Base-by-base conservation (phyloP, 2,797 vertebrate species). In the Propithecus deckenii region DNA sequence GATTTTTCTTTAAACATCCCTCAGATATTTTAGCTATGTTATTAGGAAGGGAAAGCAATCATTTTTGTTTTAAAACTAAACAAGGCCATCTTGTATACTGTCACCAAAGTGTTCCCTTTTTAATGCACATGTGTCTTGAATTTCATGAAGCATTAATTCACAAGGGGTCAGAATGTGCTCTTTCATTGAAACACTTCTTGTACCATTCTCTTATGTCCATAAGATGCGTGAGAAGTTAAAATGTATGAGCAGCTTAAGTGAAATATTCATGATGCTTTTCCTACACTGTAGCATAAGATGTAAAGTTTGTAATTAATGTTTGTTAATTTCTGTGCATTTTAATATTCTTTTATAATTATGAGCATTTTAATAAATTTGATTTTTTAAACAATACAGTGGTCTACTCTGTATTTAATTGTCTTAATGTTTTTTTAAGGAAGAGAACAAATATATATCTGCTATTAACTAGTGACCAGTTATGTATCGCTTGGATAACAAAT, bases 331-430 rank as follows among this genome's bases (percentile, higher is more conserved):
- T 96, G 87, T 96, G 95, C 87, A 83, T 94, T 97, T 95, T 95
- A 92, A 93, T 97, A 88, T 94, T 95, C 95, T 96, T 97, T 97
- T 98, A 85, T 98, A 98, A 97, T 98, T 98, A 94, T 96, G 76
- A 97, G 86, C 93, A 97, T 96, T 96, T 92, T 97, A 98, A 97
- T 98, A 98, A 98, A 98, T 94, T 94, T 94, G 80, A 97, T 96
- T 95, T 84, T 93, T 91, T 89, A 93, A 87, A 95, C 72, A 79
- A 35, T 81, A 91, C 55, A 72, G 41, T 93, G 41, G 74, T 71
- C 46, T 95, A 41, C 78, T 96, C 92, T 91, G 5, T 41, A 23
- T 83, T 96, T 84, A 83, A 57, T 83, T 72, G 7, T 97, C 95
- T 95, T 93, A 50, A 20, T 63, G 30, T 46, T 84, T 95, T 80